phyloP scores from a whole-genome alignment of 1,140 invertebrate species.

The Lepidurus packardi region DNA sequence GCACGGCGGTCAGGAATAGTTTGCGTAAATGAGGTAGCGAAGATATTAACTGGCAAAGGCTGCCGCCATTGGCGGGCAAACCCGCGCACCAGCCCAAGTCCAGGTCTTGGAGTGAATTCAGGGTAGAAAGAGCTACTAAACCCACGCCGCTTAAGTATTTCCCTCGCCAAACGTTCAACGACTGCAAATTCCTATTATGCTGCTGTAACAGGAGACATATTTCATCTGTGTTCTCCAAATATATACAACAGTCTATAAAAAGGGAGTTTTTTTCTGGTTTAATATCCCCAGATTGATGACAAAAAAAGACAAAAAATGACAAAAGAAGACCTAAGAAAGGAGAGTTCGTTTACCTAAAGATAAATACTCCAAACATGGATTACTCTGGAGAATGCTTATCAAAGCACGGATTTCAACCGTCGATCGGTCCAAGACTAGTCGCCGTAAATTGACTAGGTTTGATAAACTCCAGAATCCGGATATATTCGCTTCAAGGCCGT shows the following conservation, averaged over 20 bases:
- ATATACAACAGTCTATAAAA: background rate
- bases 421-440: slow-evolving; percentile 22
- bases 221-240: background rate
- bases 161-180: slow-evolving; percentile 1
- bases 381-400: background rate
- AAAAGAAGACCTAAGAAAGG: background rate
- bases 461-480: background rate
- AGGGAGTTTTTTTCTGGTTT: background rate
- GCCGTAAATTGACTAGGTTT: background rate
- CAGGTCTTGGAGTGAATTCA: background rate
- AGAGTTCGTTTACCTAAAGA: slow-evolving; percentile 9
- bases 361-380: slow-evolving; percentile 7
- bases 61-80: slow-evolving; percentile 25
- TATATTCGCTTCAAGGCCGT: slow-evolving; percentile 27
- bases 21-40: background rate
- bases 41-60: background rate
- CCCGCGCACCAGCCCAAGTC: slow-evolving; percentile 24
- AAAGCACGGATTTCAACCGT: slow-evolving; percentile 14
- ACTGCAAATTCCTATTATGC: background rate
- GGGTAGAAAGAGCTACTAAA: background rate
- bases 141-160: background rate
- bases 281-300: background rate
- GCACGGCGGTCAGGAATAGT: slow-evolving; percentile 26
- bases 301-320: background rate
- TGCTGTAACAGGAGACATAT: background rate